Evolutionary conservation across 53 echinoderm and acorn worm species (phyloP).

Genomic region (Hippasteria phrygiana): DNA sequence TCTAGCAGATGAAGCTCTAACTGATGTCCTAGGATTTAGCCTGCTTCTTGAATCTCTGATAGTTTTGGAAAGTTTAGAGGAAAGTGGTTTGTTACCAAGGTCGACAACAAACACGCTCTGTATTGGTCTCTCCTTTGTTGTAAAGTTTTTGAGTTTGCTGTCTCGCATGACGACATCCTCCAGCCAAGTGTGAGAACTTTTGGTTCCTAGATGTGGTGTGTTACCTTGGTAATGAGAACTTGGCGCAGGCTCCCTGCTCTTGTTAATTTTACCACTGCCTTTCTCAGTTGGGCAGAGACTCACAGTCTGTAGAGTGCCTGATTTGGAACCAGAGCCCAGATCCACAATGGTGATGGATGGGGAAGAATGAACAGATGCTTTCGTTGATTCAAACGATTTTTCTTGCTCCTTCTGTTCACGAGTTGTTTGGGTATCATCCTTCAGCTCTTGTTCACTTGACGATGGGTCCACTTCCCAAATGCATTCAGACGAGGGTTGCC

Average conservation of each 20-base stretch:
- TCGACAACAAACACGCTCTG: slow-evolving; percentile 51
- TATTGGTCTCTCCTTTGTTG: neutral
- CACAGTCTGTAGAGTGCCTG: neutral
- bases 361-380: slow-evolving; percentile 13
- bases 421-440: neutral
- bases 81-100: slow-evolving; percentile 15
- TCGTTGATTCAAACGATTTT: neutral
- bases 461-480: slow-evolving; percentile 37
- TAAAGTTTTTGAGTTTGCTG: too few species aligned
- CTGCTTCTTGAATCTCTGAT: neutral
- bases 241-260: neutral
- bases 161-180: neutral
- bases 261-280: neutral
- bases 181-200: neutral
- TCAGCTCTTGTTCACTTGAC: neutral
- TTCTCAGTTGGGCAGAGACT: neutral
- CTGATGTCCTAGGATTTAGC: neutral
- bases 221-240: neutral
- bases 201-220: neutral
- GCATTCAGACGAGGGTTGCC: neutral
- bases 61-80: neutral
- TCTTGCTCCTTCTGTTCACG: neutral
- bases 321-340: slow-evolving; percentile 15
- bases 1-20: neutral
- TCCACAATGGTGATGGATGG: slow-evolving; percentile 45